These are phyloP conservation scores for Agrotis clavis DNA, from an alignment of 2,888 invertebrate species.

Conservation along the genomic window DNA sequence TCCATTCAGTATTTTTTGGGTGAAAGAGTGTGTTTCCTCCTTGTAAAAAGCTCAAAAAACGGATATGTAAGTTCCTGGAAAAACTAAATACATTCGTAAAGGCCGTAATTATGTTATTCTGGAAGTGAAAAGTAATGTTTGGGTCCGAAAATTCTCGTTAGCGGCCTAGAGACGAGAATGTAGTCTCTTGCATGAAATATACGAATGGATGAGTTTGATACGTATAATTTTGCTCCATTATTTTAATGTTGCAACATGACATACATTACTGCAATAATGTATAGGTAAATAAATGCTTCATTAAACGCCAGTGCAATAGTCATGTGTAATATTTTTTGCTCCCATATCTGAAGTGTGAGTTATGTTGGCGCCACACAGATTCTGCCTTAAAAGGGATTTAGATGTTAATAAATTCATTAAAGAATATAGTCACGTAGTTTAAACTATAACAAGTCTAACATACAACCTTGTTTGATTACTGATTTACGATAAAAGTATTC, in stretches of 20 bases:
- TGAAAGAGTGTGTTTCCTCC: no score
- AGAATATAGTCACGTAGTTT: constrained; percentile 7
- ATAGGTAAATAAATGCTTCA: constrained; percentile 33
- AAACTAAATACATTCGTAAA: not conserved
- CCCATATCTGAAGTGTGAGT: constrained; percentile 26
- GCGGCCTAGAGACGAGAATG: not conserved
- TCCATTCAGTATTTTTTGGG: no score
- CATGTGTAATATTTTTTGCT: constrained; percentile 28
- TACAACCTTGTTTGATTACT: constrained; percentile 23
- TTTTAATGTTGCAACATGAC: constrained; percentile 8
- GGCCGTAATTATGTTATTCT: not conserved
- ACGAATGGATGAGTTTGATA: not conserved
- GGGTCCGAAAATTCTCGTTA: not conserved
- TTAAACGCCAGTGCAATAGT: constrained; percentile 9
- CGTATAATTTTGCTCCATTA: constrained; percentile 16
- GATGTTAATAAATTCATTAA: not conserved
- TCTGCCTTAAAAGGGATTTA: constrained; percentile 18
- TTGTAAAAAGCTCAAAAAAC: not conserved
- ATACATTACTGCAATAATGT: constrained; percentile 22
- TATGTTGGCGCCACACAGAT: constrained; percentile 35
- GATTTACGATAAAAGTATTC: constrained; percentile 14
- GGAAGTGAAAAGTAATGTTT: not conserved
- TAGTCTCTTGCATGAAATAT: not conserved
- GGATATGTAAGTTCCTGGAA: not conserved
- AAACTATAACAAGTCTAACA: not conserved